phyloP scores from a whole-genome alignment of 92 coral and sea anemone species.

The Diadumene lineata region DNA sequence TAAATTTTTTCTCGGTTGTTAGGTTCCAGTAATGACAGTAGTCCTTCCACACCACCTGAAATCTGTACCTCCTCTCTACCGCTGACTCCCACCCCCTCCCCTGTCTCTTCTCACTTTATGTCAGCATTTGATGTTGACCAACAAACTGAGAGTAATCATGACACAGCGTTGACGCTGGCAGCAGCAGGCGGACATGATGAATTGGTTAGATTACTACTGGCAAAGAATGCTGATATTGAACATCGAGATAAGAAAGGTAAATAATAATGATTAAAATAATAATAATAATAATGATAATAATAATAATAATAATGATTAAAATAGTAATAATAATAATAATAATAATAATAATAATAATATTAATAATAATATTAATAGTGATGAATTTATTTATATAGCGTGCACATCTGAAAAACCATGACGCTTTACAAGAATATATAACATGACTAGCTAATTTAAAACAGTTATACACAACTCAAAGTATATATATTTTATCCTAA shows the following conservation, averaged over 20 bases:
- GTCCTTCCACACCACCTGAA: constrained; percentile 87
- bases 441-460: too few relatives aligned
- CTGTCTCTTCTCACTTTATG: constrained; percentile 88
- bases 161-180: constrained; percentile 93
- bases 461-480: too few relatives aligned
- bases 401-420: too few relatives aligned
- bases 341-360: too few relatives aligned
- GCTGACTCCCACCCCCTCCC: constrained; percentile 96
- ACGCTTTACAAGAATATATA: too few relatives aligned
- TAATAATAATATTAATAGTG: too few relatives aligned
- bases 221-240: constrained; percentile 86
- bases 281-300: too few relatives aligned
- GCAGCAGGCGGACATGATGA: constrained; percentile 99
- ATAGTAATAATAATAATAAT: too few relatives aligned
- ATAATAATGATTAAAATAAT: not conserved
- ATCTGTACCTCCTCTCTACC: constrained; percentile 77
- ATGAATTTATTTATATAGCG: too few relatives aligned
- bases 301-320: too few relatives aligned
- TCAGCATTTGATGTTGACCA: constrained; percentile 96
- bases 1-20: too few relatives aligned
- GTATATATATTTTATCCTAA: too few relatives aligned
- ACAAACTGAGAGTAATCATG: constrained; percentile 98
- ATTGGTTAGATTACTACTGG: constrained; percentile 76
- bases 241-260: constrained; percentile 97
- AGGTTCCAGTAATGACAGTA: constrained; percentile 68